Evolutionary conservation across 2,113 vertebrate genomes (phyloP), one percentile per base, ranked within the genome.

Genomic region (Petrocephalus microphthalmus): DNA sequence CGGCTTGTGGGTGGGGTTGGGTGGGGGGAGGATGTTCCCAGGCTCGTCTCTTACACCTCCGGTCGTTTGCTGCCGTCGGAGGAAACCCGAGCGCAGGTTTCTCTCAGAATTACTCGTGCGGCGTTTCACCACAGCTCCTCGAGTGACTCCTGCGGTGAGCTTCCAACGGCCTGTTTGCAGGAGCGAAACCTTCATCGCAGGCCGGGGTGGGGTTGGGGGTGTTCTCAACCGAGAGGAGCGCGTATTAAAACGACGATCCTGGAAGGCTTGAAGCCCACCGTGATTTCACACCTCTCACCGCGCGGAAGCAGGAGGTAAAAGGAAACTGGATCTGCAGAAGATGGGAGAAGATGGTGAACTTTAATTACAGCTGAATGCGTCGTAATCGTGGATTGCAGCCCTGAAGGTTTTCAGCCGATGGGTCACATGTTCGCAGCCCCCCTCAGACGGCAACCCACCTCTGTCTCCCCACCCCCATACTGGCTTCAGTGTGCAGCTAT

Each of bases 71-170:
- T 17, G 86, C 64, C 15, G 5, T 37, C 8, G 25, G 33, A 82
- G 74, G 37, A 83, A 88, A 88, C 29, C 74, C 37, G 78, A 47
- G 52, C 25, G 3, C 25, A 37, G 87, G 29, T 81, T 57, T 84
- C 74, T 88, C 78, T 83, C 87, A 57, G 37, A 88, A 83, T 88
- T 17, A 88, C 33, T 88, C 78, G 8, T 8, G 19, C 29, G 64
- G 15, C 25, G 33, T 88, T 83, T 83, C 19, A n/a, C 33, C 51
- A 1, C 11, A 51, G 51, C 52, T 82, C 74, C 67, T 78, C 33
- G 52, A 47, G 33, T 45, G 7, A 74, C 45, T 87, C 45, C 37
- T 71, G 86, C 17, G 86, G 86, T 87, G 11, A 33, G 64, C 86
- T 87, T 42, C n/a, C 64, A 71, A 87, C 45, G 64, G 57, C 64